A percentile compares a stretch with the other conserved stretches of the same genome.
Conservation (phyloP, 2,113 vertebrate species). For the Athene cunicularia region DNA sequence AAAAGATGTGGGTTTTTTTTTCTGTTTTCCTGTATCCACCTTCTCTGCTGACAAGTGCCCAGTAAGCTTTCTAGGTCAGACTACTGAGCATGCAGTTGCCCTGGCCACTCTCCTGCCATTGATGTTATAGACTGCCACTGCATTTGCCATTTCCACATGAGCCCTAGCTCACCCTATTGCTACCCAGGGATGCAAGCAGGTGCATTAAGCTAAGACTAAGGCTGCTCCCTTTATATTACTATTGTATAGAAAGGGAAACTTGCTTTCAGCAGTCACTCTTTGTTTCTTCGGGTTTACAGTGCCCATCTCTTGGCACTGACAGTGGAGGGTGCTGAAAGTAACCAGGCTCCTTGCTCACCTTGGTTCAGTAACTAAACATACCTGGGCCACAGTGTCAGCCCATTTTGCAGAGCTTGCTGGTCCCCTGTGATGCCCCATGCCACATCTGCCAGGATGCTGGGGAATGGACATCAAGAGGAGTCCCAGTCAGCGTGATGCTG, state of each 20-base stretch:
- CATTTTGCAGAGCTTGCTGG: neutral
- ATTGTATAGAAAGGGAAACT: neutral
- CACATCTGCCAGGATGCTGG: neutral
- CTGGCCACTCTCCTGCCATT: neutral
- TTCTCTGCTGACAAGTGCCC: neutral
- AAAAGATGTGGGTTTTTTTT: neutral
- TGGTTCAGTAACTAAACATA: neutral
- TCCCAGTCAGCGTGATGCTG: neutral
- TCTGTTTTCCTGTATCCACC: neutral
- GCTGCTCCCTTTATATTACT: neutral
- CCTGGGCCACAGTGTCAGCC: rapidly evolving
- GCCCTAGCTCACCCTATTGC: neutral
- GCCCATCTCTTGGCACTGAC: neutral
- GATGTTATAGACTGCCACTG: neutral
- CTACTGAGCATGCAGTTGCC: rapidly evolving
- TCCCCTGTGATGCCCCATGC: neutral
- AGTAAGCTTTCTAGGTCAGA: neutral
- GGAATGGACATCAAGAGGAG: neutral
- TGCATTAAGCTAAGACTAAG: rapidly evolving
- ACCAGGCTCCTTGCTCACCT: rapidly evolving
- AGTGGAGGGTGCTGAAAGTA: neutral
- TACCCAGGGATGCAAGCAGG: neutral
- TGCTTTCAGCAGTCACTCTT: neutral
- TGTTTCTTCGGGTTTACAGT: neutral
- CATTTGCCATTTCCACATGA: rapidly evolving